Conservation (phyloP, 2,888 invertebrate species). For the Operophtera brumata region DNA sequence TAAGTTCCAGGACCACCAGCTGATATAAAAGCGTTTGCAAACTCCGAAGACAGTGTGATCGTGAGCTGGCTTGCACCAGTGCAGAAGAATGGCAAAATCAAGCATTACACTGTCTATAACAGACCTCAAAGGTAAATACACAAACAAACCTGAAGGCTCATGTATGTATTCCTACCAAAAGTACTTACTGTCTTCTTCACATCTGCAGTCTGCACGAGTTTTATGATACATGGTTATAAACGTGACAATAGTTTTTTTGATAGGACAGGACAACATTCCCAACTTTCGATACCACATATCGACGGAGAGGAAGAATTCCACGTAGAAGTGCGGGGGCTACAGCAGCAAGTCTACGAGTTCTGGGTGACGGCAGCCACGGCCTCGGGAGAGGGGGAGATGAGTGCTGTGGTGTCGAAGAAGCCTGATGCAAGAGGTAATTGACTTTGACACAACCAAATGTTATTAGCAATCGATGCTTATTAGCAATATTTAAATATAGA, state of each 20-base stretch:
- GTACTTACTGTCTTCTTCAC: too few relatives aligned
- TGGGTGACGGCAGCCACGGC: conserved; percentile 92
- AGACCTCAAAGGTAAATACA: conserved; percentile 75
- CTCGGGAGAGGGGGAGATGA: conserved; percentile 84
- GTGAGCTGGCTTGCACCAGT: conserved; percentile 92
- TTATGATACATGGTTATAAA: not conserved
- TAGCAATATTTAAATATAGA: too few relatives aligned
- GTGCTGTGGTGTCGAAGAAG: conserved; percentile 86
- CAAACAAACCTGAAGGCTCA: too few relatives aligned
- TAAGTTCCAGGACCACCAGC: conserved; percentile 91
- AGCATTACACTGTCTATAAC: conserved; percentile 89
- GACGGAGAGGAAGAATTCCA: conserved; percentile 59
- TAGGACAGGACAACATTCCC: conserved; percentile 69
- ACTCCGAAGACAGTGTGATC: conserved; percentile 89
- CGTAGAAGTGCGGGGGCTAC: conserved; percentile 84
- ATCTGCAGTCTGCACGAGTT: not conserved
- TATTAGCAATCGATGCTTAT: too few relatives aligned
- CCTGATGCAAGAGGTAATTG: conserved; percentile 84
- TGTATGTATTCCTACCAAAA: too few relatives aligned
- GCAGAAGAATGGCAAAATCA: conserved; percentile 89
- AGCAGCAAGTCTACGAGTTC: conserved; percentile 89
- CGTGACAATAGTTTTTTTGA: conserved; percentile 8
- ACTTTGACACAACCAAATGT: too few relatives aligned
- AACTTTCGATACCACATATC: conserved; percentile 52
- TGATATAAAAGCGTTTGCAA: conserved; percentile 89